Evolutionary conservation across 2,113 vertebrate genomes (phyloP).

Genomic region (Rhombomys opimus): DNA sequence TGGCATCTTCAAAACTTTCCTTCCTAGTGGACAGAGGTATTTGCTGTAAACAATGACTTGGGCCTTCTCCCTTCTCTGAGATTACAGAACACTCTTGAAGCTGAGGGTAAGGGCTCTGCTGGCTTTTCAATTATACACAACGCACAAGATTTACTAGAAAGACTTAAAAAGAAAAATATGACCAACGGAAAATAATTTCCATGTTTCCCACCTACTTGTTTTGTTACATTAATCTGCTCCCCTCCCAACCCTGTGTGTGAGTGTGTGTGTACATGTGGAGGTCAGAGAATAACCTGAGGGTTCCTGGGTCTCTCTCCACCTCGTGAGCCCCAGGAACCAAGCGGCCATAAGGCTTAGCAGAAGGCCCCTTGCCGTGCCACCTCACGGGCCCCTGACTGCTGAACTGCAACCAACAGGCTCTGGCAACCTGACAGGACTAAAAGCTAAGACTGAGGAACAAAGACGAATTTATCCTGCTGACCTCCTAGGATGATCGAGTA

Average conservation of each 20-base stretch:
- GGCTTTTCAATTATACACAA: background rate
- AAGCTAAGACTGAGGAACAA: background rate
- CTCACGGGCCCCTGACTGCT: background rate
- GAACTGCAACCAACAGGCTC: slow-evolving; percentile 9
- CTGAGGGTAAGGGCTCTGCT: background rate
- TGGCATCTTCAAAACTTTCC: background rate
- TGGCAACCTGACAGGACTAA: background rate
- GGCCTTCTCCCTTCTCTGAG: background rate
- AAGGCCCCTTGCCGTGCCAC: background rate
- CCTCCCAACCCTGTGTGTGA: background rate
- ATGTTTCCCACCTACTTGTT: background rate
- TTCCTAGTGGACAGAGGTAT: background rate
- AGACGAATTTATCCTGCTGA: background rate
- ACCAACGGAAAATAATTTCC: slow-evolving; percentile 22
- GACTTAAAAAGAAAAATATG: background rate
- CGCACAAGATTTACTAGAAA: slow-evolving; percentile 18
- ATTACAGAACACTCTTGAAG: background rate
- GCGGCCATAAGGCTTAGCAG: background rate
- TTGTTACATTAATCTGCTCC: no score
- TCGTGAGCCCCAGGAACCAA: background rate
- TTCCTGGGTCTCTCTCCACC: background rate
- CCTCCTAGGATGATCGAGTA: background rate
- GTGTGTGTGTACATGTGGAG: background rate
- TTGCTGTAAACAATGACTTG: background rate
- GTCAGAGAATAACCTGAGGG: background rate